Conservation (phyloP, 1,140 invertebrate species). For the Drosophila navojoa region DNA sequence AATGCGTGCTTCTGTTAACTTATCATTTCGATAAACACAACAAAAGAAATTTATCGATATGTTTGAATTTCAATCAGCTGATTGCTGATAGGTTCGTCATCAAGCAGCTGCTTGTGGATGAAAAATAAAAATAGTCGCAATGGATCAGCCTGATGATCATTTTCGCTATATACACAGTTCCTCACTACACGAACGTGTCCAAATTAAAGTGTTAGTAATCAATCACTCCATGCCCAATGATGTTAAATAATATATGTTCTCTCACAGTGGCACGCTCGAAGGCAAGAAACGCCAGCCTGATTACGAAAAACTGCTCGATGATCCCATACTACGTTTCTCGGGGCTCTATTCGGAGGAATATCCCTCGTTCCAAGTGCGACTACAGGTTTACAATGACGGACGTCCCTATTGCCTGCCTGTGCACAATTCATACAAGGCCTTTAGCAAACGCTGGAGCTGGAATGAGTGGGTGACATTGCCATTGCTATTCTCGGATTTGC, state of each 20-base stretch:
- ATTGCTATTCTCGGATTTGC: conserved; percentile 95
- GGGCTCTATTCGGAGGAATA: conserved; percentile 92
- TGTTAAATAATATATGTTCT: conserved; percentile 2
- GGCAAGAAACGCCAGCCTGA: conserved; percentile 92
- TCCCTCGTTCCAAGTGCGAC: conserved; percentile 94
- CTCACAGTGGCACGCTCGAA: conserved; percentile 94
- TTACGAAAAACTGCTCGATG: conserved; percentile 93
- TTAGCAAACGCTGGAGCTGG: conserved; percentile 97
- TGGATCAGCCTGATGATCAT: conserved; percentile 87
- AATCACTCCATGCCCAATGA: neutral
- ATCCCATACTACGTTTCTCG: conserved; percentile 96
- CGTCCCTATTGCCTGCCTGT: conserved; percentile 94
- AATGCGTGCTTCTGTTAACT: conserved; percentile 19
- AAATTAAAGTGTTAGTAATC: conserved; percentile 96
- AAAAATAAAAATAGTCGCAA: conserved; percentile 39
- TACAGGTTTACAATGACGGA: conserved; percentile 94
- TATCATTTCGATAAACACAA: conserved; percentile 3
- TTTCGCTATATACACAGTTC: conserved; percentile 96
- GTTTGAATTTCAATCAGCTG: conserved; percentile 11
- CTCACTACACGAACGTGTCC: conserved; percentile 92
- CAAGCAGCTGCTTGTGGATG: conserved; percentile 34
- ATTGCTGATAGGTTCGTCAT: conserved; percentile 16
- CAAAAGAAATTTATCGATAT: neutral
- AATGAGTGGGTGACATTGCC: conserved; percentile 98
- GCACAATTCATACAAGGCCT: conserved; percentile 96